phyloP scores from a whole-genome alignment of 1,140 invertebrate genomes.

The Hyposmocoma kahamanoa region DNA sequence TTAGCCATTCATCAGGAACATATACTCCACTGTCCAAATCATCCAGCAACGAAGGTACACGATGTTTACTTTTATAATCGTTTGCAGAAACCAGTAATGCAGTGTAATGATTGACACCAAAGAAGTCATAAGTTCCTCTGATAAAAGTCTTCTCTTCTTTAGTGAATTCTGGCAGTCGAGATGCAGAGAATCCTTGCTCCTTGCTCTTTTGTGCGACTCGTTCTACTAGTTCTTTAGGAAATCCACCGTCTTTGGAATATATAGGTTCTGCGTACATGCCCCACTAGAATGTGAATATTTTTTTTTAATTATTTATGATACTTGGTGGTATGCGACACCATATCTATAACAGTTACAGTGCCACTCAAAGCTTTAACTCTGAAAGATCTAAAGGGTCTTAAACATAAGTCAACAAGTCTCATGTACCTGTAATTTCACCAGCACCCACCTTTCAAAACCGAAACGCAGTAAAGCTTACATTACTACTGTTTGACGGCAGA shows the following conservation, averaged over 20 bases:
- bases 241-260: conserved; percentile 75
- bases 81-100: conserved; percentile 25
- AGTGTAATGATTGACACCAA: conserved; percentile 78
- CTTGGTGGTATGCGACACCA: no score
- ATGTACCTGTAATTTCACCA: no score
- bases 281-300: no score
- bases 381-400: no score
- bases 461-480: no score
- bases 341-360: no score
- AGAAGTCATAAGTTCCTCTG: conserved; percentile 77
- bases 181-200: conserved; percentile 61
- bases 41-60: conserved; percentile 25
- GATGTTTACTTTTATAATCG: background rate
- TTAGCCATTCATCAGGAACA: conserved; percentile 23
- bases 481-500: no score
- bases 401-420: no score
- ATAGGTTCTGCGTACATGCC: conserved; percentile 76
- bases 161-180: conserved; percentile 71
- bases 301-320: no score
- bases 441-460: no score
- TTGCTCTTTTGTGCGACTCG: conserved; percentile 71
- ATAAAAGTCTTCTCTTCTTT: conserved; percentile 71
- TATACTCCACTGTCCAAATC: conserved; percentile 19
- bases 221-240: conserved; percentile 74
- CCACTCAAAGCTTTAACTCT: no score